A percentile compares a stretch with the other conserved stretches of the same genome.
These are phyloP conservation scores for Noctilio leporinus DNA, from an alignment of 2,113 vertebrate species.

Conservation along the genomic window DNA sequence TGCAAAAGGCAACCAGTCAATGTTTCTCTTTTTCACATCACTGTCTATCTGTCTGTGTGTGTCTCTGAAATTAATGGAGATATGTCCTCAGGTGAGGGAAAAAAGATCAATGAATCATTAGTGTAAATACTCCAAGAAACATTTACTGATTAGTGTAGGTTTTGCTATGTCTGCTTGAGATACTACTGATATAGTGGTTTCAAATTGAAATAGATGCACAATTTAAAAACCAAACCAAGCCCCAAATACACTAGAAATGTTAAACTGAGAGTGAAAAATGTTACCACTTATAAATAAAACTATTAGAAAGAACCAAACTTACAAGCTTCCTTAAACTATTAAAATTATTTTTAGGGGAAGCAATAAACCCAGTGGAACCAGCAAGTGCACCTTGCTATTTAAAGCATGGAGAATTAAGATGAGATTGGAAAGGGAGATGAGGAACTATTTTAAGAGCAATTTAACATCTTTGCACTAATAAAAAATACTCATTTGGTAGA, in stretches of 20 bases:
- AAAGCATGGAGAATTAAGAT: not conserved
- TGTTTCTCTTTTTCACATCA: too few relatives aligned
- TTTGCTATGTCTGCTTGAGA: not conserved
- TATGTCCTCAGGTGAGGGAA: too few relatives aligned
- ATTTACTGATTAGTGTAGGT: not conserved
- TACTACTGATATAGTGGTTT: not conserved
- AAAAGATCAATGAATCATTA: not conserved
- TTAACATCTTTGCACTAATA: not conserved
- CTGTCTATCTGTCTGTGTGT: too few relatives aligned
- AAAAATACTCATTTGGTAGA: not conserved
- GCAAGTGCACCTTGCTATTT: not conserved
- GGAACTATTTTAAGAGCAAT: not conserved
- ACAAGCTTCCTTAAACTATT: not conserved
- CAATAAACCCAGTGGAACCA: not conserved
- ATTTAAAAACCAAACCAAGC: not conserved
- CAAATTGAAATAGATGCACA: not conserved
- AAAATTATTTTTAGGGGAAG: constrained; percentile 8
- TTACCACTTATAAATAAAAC: not conserved
- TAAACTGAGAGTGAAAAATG: not conserved
- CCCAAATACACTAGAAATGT: not conserved
- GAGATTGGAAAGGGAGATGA: not conserved
- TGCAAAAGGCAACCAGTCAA: too few relatives aligned
- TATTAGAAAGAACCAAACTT: not conserved
- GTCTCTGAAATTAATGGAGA: too few relatives aligned
- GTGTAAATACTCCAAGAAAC: not conserved